Base-by-base conservation (phyloP, 2,113 vertebrate species). In the Pitta sordida region DNA sequence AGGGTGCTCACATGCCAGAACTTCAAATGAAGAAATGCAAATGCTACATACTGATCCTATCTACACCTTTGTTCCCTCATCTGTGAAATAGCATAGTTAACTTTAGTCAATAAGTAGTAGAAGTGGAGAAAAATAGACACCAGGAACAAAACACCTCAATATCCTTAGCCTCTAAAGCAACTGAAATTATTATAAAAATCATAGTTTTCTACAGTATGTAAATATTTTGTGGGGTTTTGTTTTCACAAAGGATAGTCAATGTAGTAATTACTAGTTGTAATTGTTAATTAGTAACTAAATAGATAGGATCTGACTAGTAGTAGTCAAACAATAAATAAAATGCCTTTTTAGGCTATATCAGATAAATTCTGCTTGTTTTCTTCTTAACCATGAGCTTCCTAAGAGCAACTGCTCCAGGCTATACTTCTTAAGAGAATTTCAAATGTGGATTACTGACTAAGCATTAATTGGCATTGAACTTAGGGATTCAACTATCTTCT, bases 31-130 rank as follows among this genome's bases (percentile, higher is more conserved):
- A 96, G 70, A 91, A 92, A 85, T 91, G 94, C 63, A 90, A 95
- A 87, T 70, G 67, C 58, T 62, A 53, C 86, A 92, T 81, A 71
- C 77, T 85, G 94, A 95, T 95, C 37, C 74, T 95, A 94, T 95
- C 95, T 88, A 60, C 0, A 1, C 76, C 94, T 96, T 94, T 95
- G 94, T 70, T 95, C 91, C 70, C 39, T 93, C 89, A 89, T 20
- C 94, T 92, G 76, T 93, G 89, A 94, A 96, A 89, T 17, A n/a
- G 36, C 70, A 36, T 41, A 79, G 37, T 43, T 89, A 91, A 52
- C 51, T 82, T 73, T 17, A 62, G 79, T 62, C 84, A 78, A 62
- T 82, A 93, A 84, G 65, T 26, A 84, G 62, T 73, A 85, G 82
- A 84, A 7, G 9, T 39, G 41, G 17, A 86, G 49, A 82, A 82